Base-by-base conservation (phyloP, 2,797 vertebrate species). In the Eurystomus glaucurus region DNA sequence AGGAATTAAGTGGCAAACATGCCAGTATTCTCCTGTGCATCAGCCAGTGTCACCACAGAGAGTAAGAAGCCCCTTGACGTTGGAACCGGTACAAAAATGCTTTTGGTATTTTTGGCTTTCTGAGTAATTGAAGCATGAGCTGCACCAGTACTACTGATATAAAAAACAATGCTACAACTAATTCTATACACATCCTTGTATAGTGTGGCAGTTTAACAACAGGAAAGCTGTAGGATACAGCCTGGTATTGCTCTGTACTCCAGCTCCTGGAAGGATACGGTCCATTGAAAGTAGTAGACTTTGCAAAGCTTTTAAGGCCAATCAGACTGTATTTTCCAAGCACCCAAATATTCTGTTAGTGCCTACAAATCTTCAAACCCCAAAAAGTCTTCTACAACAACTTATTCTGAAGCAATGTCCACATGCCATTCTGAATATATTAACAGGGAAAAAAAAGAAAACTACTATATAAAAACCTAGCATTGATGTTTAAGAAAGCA, bases 1-100 rank as follows among this genome's bases (percentile, higher is more conserved):
- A 87, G 85, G n/a, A 91, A 95, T 72, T 41, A 90, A 91, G 51
- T 33, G 81, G 72, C 68, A 95, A 96, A 92, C 69, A 95, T 58
- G 52, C 85, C 88, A 88, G 39, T 77, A 66, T 72, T 88, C 82
- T 88, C 85, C 75, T 79, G 70, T 58, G 60, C 35, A 48, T 45
- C 60, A 70, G 71, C 18, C 87, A 95, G 31, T 29, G 26, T 65
- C 58, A 76, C 80, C 72, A 88, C 58, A 79, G 62, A 77, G 21
- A 85, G 37, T 37, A 78, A 93, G 82, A 76, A 84, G 66, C 7
- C 58, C 75, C 64, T 54, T 78, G 41, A 91, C 65, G 43, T 1
- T 88, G 35, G 70, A 84, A 84, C 14, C 31, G 25, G 62, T 60
- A 88, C 57, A 83, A 61, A 94, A 88, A 87, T 83, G 26, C 43